Evolutionary conservation across 2,113 vertebrate species (phyloP), one percentile per base, ranked within the genome.

Genomic region (Siniperca chuatsi): DNA sequence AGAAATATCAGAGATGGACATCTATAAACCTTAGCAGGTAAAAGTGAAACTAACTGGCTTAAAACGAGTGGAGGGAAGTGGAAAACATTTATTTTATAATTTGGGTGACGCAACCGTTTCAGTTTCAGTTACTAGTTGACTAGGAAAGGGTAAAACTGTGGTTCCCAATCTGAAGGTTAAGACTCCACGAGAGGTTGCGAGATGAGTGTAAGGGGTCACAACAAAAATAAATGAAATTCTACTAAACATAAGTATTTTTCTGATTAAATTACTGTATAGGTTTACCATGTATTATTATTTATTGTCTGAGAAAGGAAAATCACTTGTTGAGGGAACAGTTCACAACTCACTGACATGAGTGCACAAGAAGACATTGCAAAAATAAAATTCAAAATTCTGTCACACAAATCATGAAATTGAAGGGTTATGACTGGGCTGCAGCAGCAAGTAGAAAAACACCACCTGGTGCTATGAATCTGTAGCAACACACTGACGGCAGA

Each of bases 401-500:
- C 0, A 33, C 16, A 21, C 29, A 62, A 37, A 61, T 66, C n/a
- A 21, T 35, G 18, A 20, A 52, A 50, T 48, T 25, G 35, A 48
- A 4, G 25, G 23, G 13, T n/a, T 29, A 44, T 37, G 29, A 50
- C 20, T 15, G 37, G 52, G 37, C 23, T 65, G 23, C 21, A 50
- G 29, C 42, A 71, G 46, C 68, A 42, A 54, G 18, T 64, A 25
- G 25, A 73, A 58, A 68, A 78, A 65, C 60, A 72, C 40, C 82
- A 65, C 50, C 67, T 29, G 54, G 9, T 61, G 44, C 65, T 23
- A 11, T 23, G 52, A 42, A 42, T 40, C 15, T 64, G 54, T 20
- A 62, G 35, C 44, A 48, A 52, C 46, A 42, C 4, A 23, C 40
- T 48, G 25, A 35, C 18, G 15, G 29, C 25, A 16, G 15, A 23